Evolutionary conservation across 2,797 vertebrate genomes (phyloP).

Genomic region (Melopsittacus undulatus): DNA sequence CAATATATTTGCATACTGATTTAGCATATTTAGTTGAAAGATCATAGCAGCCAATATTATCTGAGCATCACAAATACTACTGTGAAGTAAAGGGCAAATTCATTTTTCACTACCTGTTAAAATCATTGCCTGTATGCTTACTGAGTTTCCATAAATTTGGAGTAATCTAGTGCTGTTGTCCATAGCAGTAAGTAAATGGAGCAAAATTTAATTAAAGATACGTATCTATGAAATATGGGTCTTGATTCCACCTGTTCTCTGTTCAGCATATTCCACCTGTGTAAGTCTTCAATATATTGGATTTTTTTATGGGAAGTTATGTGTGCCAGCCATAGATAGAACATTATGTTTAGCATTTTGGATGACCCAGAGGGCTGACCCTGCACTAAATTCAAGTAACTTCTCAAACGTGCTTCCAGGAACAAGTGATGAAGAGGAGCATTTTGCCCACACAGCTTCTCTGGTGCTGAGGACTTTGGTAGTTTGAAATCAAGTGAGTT

Average conservation of each 20-base stretch:
- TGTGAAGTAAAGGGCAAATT: background rate
- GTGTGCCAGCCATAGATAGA: background rate
- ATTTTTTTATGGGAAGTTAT: background rate
- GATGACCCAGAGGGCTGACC: background rate
- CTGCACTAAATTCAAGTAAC: background rate
- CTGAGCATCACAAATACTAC: background rate
- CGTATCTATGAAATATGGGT: slow-evolving; percentile 3
- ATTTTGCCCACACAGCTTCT: background rate
- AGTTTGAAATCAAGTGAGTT: background rate
- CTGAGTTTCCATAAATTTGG: background rate
- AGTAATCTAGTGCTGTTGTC: background rate
- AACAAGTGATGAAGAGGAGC: background rate
- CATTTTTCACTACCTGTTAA: background rate
- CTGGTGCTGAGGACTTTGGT: background rate
- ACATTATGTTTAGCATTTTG: background rate
- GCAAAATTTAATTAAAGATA: slow-evolving; percentile 53
- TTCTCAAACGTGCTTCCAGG: background rate
- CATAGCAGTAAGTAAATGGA: slow-evolving; percentile 33
- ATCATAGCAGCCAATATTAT: background rate
- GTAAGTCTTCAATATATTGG: slow-evolving; percentile 1
- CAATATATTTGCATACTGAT: background rate
- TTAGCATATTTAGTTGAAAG: background rate
- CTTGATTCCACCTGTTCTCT: background rate
- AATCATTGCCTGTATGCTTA: background rate
- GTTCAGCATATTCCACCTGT: background rate